A percentile compares a stretch with the other conserved stretches of the same genome.
Evolutionary conservation across 2,113 vertebrate genomes (phyloP).

Genomic region (Thomomys bottae): DNA sequence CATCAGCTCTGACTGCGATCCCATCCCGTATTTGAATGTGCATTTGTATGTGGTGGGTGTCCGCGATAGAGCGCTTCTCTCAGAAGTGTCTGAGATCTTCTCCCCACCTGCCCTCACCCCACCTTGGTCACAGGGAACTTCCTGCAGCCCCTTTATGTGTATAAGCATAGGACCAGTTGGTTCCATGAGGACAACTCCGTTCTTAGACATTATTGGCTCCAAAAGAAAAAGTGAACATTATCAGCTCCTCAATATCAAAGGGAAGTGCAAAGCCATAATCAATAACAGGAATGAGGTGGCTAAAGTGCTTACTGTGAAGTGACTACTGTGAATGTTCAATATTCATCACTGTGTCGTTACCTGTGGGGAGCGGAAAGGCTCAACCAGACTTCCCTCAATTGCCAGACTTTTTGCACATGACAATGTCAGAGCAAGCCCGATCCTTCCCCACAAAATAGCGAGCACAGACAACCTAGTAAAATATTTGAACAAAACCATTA

Average conservation of each 20-base stretch:
- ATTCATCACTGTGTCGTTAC: neutral
- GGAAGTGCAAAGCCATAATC: slow-evolving; percentile 35
- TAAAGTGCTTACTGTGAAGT: neutral
- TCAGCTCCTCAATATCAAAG: slow-evolving; percentile 7
- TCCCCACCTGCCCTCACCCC: too few relatives aligned
- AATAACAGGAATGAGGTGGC: slow-evolving; percentile 9
- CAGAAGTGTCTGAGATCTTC: neutral
- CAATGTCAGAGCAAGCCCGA: too few relatives aligned
- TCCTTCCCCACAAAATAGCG: too few relatives aligned
- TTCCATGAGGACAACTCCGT: neutral
- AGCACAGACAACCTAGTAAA: too few relatives aligned
- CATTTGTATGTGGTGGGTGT: neutral
- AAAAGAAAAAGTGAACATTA: slow-evolving; percentile 11
- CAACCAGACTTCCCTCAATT: too few relatives aligned
- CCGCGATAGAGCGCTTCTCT: neutral
- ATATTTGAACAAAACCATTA: neutral
- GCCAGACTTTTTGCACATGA: too few relatives aligned
- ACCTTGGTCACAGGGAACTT: too few relatives aligned
- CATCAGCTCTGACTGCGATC: neutral
- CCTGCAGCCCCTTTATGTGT: too few relatives aligned
- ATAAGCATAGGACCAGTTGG: neutral
- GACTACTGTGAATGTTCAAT: neutral
- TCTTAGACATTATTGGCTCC: neutral
- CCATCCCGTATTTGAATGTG: neutral
- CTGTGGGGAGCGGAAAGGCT: too few relatives aligned